These are phyloP conservation scores for Myotis lucifugus DNA, from an alignment of 2,113 vertebrate genomes.

Conservation along the genomic window DNA sequence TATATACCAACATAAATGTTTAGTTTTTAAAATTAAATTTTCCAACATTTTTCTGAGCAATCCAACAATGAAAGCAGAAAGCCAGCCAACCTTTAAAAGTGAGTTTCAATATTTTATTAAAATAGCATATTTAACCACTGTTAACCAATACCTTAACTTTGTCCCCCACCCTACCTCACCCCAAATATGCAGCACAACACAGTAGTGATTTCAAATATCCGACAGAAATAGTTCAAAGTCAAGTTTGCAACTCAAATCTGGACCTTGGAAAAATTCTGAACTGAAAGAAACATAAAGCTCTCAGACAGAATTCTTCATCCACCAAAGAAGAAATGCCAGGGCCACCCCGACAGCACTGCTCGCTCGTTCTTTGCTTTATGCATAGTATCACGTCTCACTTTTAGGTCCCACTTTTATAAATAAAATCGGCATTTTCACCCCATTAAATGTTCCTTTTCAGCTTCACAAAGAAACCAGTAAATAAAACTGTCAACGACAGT, in stretches of 20 bases:
- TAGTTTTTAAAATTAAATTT: not conserved
- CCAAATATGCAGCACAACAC: constrained; percentile 83
- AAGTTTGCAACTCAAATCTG: constrained; percentile 85
- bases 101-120: constrained; percentile 95
- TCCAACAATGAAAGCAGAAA: constrained; percentile 38
- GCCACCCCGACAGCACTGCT: constrained; percentile 76
- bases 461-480: constrained; percentile 92
- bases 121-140: constrained; percentile 93
- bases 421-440: constrained; percentile 86
- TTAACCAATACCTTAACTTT: constrained; percentile 88
- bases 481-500: constrained; percentile 90
- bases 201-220: constrained; percentile 89
- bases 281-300: constrained; percentile 85
- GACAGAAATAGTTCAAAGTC: constrained; percentile 86
- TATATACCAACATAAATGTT: not conserved
- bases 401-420: constrained; percentile 88
- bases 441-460: constrained; percentile 85
- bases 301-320: constrained; percentile 81
- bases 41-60: constrained; percentile 37
- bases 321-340: constrained; percentile 76
- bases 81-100: constrained; percentile 40
- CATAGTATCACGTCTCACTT: constrained; percentile 85
- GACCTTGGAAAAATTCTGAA: constrained; percentile 80
- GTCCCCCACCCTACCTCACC: constrained; percentile 63
- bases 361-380: constrained; percentile 78